Evolutionary conservation across 2,113 vertebrate species (phyloP).

Genomic region (Tringa solitaria): DNA sequence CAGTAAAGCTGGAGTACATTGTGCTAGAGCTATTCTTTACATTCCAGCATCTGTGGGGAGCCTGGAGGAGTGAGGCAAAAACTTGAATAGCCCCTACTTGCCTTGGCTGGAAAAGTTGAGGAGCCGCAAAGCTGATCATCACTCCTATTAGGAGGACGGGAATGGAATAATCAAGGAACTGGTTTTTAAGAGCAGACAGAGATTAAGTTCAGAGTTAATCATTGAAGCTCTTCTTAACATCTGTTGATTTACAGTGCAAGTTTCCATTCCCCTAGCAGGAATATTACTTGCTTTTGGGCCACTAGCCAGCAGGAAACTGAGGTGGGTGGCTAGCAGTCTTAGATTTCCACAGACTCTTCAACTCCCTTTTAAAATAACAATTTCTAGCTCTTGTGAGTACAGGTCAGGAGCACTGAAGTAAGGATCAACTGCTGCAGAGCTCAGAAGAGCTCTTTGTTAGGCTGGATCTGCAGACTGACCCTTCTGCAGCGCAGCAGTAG

Average conservation of each 20-base stretch:
- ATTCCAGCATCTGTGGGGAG: neutral
- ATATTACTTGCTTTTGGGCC: neutral
- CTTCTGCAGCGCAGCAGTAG: rapidly evolving
- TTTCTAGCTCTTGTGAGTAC: neutral
- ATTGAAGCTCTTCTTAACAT: neutral
- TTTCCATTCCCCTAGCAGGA: neutral
- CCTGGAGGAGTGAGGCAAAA: neutral
- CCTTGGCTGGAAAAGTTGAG: neutral
- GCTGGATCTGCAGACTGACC: neutral
- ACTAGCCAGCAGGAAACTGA: neutral
- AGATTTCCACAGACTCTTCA: neutral
- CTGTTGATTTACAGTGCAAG: neutral
- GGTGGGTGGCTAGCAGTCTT: neutral
- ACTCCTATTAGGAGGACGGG: neutral
- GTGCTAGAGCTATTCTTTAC: neutral
- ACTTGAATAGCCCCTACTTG: neutral
- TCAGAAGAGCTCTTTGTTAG: neutral
- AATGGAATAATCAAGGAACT: neutral
- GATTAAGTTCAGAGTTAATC: neutral
- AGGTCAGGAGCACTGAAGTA: neutral
- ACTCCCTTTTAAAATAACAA: neutral
- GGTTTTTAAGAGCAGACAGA: neutral
- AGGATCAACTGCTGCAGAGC: neutral
- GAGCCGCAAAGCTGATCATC: neutral
- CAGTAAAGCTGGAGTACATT: neutral